These are phyloP conservation scores for Emys orbicularis DNA, from an alignment of 2,797 vertebrate genomes.

Conservation along the genomic window DNA sequence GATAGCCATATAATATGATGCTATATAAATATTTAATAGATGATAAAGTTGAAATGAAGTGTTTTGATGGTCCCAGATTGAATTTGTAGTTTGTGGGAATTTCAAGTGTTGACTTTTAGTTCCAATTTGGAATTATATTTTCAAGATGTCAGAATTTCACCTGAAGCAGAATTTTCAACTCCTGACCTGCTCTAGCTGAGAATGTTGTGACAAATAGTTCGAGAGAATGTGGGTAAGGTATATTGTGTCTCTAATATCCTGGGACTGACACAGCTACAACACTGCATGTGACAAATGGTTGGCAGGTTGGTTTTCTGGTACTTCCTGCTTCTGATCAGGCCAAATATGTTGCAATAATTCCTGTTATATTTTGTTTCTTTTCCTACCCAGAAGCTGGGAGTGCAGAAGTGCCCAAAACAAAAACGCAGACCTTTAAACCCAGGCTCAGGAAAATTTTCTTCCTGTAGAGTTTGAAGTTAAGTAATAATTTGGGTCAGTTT, in stretches of 20 bases:
- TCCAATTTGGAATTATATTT: constrained; percentile 6
- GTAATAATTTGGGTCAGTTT: background rate
- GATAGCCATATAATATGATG: background rate
- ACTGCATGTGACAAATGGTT: background rate
- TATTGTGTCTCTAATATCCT: background rate
- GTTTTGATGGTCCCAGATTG: constrained; percentile 2
- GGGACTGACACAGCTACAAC: background rate
- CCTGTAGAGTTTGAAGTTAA: background rate
- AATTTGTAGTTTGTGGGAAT: constrained; percentile 12
- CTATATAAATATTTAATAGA: constrained; percentile 28
- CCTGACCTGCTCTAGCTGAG: background rate
- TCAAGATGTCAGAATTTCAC: constrained; percentile 8
- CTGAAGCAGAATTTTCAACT: constrained; percentile 25
- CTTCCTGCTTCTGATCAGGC: background rate
- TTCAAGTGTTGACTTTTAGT: background rate
- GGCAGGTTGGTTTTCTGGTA: background rate
- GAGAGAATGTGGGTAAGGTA: too few species aligned
- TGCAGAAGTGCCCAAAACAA: background rate
- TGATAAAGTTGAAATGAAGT: background rate
- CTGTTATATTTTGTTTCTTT: constrained; percentile 36
- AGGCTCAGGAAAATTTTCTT: background rate
- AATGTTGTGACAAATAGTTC: background rate
- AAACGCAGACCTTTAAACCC: background rate
- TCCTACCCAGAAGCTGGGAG: background rate
- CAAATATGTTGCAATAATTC: constrained; percentile 14